Percentiles rank a stretch among this genome's conserved stretches.
Evolutionary conservation across 2,888 invertebrate species (phyloP).

Genomic region (Amphimallon solstitiale): DNA sequence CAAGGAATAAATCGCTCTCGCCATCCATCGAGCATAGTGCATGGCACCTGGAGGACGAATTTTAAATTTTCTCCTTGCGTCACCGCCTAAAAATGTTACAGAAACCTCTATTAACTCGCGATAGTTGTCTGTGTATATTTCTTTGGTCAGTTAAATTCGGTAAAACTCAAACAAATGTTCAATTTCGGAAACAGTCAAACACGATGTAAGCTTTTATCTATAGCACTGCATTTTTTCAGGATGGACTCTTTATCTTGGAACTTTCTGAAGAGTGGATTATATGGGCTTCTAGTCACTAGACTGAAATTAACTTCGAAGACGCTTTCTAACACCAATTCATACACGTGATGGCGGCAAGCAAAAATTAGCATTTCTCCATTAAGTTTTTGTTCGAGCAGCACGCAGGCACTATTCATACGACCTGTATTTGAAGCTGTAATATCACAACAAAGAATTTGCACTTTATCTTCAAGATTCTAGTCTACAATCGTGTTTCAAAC

Average conservation of each 20-base stretch:
- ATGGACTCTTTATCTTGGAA: constrained; percentile 23
- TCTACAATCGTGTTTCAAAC: constrained; percentile 26
- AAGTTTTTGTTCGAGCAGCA: constrained; percentile 46
- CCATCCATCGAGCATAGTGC: constrained; percentile 35
- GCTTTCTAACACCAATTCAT: constrained; percentile 35
- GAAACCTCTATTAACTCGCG: too few relatives aligned
- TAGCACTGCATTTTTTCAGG: constrained; percentile 12
- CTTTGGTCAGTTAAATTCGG: constrained; percentile 34
- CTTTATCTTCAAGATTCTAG: constrained; percentile 11
- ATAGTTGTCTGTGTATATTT: constrained; percentile 41
- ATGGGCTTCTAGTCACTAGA: constrained; percentile 46
- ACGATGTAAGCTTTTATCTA: neutral
- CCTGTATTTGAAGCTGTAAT: constrained; percentile 40
- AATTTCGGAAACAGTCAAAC: constrained; percentile 13
- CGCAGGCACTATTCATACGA: constrained; percentile 48
- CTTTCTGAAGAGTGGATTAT: constrained; percentile 39
- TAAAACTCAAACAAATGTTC: constrained; percentile 28
- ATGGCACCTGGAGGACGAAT: constrained; percentile 46
- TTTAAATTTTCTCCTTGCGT: constrained; percentile 41
- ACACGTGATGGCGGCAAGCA: too few relatives aligned
- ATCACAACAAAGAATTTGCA: constrained; percentile 42
- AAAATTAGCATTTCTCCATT: constrained; percentile 34
- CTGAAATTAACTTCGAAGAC: constrained; percentile 39
- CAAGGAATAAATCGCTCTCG: constrained; percentile 45
- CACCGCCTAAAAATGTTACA: constrained; percentile 35